Percentiles rank a stretch among this genome's conserved stretches.
phyloP scores from a whole-genome alignment of 2,888 invertebrate species.

The Cylindroiulus punctatus region DNA sequence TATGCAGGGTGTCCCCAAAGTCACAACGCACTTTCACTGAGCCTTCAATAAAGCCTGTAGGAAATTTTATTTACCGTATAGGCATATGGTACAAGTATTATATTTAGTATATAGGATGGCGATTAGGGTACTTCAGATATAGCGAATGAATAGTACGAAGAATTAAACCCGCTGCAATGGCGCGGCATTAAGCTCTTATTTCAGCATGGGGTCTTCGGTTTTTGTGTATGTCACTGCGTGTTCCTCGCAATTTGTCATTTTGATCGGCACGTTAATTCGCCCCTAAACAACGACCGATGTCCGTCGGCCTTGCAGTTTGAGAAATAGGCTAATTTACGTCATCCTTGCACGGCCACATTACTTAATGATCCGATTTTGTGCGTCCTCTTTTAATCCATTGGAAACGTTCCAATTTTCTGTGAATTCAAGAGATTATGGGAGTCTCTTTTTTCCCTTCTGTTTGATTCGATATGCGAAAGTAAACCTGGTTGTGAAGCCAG shows the following conservation, averaged over 20 bases:
- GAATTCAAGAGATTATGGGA: not conserved
- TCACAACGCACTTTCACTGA: too few relatives aligned
- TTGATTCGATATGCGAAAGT: not conserved
- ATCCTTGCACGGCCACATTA: not conserved
- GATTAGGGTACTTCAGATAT: not conserved
- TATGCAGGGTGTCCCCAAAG: too few relatives aligned
- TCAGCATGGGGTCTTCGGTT: not conserved
- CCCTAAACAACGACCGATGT: not conserved
- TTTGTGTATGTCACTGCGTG: not conserved
- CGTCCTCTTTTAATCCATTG: not conserved
- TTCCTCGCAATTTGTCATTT: not conserved
- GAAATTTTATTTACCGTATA: too few relatives aligned
- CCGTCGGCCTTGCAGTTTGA: not conserved
- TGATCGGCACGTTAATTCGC: not conserved
- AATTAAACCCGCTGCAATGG: not conserved
- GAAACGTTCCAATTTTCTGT: not conserved
- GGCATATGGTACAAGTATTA: too few relatives aligned
- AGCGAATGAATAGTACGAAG: not conserved
- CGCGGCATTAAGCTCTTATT: not conserved
- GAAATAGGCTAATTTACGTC: not conserved
- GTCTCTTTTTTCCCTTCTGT: not conserved
- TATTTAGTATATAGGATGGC: too few relatives aligned
- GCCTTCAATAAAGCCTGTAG: too few relatives aligned
- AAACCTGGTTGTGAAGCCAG: not conserved
- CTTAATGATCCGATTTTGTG: slow-evolving; percentile 13